These are phyloP conservation scores for Narcine bancroftii DNA, from an alignment of 2,113 vertebrate species.

Conservation along the genomic window DNA sequence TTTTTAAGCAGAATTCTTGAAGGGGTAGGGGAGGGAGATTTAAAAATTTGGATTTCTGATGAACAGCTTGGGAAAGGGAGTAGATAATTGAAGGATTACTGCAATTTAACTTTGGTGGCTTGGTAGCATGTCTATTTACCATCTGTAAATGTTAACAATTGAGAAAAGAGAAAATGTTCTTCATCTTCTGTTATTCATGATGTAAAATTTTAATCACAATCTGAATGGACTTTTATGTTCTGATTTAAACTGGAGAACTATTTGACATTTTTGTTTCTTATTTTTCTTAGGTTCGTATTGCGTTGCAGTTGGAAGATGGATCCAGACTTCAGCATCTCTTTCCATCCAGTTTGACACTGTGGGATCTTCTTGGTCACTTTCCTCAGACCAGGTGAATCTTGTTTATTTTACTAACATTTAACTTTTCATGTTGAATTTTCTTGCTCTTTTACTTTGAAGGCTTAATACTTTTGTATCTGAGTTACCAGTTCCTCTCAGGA, in stretches of 20 bases:
- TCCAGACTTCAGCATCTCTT: constrained; percentile 76
- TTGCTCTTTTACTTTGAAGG: background rate
- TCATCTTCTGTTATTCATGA: too few relatives aligned
- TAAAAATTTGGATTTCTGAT: background rate
- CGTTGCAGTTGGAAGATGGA: constrained; percentile 78
- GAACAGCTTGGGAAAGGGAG: background rate
- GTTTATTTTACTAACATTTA: constrained; percentile 42
- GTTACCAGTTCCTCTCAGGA: background rate
- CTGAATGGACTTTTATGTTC: background rate
- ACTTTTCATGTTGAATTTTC: constrained; percentile 29
- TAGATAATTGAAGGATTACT: too few relatives aligned
- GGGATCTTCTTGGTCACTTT: constrained; percentile 81
- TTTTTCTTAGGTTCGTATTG: constrained; percentile 68
- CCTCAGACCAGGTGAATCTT: constrained; percentile 69
- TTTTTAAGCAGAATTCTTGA: too few relatives aligned
- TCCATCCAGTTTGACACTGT: constrained; percentile 69
- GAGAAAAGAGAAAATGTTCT: background rate
- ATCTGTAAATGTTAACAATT: background rate
- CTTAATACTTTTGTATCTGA: background rate
- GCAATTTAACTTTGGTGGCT: too few relatives aligned
- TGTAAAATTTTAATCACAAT: background rate
- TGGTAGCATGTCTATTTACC: too few relatives aligned
- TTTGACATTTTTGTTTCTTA: background rate
- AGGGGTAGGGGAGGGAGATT: too few relatives aligned
- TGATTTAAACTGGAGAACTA: background rate